A percentile compares a stretch with the other conserved stretches of the same genome.
These are phyloP conservation scores for Myotis planiceps DNA, from an alignment of 2,797 vertebrate species.

Conservation along the genomic window DNA sequence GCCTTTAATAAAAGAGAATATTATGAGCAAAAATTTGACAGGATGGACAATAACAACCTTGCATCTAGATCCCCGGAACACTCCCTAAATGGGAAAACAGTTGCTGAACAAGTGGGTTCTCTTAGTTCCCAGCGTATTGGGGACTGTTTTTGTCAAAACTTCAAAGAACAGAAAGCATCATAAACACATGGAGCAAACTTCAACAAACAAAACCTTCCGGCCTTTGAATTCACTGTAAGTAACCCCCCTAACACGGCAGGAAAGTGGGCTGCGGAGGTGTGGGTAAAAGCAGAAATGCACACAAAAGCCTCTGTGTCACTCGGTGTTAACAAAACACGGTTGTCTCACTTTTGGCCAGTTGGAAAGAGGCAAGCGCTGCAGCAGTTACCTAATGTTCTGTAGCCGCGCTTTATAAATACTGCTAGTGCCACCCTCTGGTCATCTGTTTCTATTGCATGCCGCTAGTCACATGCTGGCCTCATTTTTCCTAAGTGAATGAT, in stretches of 20 bases:
- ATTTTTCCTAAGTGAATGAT: not conserved
- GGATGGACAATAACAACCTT: not conserved
- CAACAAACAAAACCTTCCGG: slow-evolving; percentile 66
- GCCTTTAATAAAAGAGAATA: slow-evolving; percentile 36
- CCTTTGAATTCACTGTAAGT: slow-evolving; percentile 70
- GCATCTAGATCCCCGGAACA: not conserved
- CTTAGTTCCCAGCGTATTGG: slow-evolving; percentile 31
- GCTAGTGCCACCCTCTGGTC: slow-evolving; percentile 83
- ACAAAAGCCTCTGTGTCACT: slow-evolving; percentile 58
- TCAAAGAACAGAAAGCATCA: slow-evolving; percentile 61
- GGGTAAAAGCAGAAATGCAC: slow-evolving; percentile 58
- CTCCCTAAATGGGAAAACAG: not conserved
- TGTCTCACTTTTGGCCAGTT: slow-evolving; percentile 44
- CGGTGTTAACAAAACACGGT: slow-evolving; percentile 63
- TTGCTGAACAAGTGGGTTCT: not conserved
- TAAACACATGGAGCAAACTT: slow-evolving; percentile 56
- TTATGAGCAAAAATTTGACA: slow-evolving; percentile 47
- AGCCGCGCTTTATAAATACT: slow-evolving; percentile 31
- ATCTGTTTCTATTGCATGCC: slow-evolving; percentile 32
- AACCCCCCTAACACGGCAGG: not conserved
- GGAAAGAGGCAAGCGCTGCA: not conserved
- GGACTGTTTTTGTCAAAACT: slow-evolving; percentile 58
- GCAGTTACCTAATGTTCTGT: not conserved
- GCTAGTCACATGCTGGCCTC: not conserved
- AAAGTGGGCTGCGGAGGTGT: slow-evolving; percentile 30